Base-by-base conservation (phyloP, 2,797 vertebrate genomes). In the Champsocephalus gunnari region DNA sequence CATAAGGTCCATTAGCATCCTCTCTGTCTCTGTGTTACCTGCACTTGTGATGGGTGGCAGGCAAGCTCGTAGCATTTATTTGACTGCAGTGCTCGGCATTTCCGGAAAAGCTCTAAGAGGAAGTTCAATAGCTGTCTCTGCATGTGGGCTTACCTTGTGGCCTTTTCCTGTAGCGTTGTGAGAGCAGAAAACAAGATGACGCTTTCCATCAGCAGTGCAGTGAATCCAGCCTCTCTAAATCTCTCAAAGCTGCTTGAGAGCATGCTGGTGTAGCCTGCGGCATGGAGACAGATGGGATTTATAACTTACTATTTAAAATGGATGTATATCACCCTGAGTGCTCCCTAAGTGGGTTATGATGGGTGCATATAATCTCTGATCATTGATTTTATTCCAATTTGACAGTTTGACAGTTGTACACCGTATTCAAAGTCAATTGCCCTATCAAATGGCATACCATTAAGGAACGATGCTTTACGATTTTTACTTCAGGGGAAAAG, bases 181-280 rank as follows among this genome's bases (percentile, higher is more conserved):
- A 16, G 79, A 68, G 70, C 56, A 58, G 61, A 77, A 73, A 84
- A 83, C 58, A 77, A 71, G 75, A 75, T 73, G 71, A 60, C 66
- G 61, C 66, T 69, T 78, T 61, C 79, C 10, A 66, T 77, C 75
- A 57, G 57, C 65, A 14, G 28, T 10, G 19, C 48, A 68, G 47
- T 4, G 16, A 77, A 84, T 78, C 48, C 67, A 13, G 28, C 55
- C 65, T 24, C 82, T 74, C 62, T 80, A 77, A 84, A 82, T 88
- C 79, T 72, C 73, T 75, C 47, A 48, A 38, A 79, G 62, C 78
- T 78, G 65, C 71, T 47, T 61, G 65, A 17, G 50, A 86, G 69
- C 62, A 61, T 50, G 56, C 28, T 16, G 62, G n/a, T 73, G 71
- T 38, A 67, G 60, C 75, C 58, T 14, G 68, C 16, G 7, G 79